These are phyloP conservation scores for Aplysia californica DNA, from an alignment of 1,140 invertebrate genomes.

Conservation along the genomic window DNA sequence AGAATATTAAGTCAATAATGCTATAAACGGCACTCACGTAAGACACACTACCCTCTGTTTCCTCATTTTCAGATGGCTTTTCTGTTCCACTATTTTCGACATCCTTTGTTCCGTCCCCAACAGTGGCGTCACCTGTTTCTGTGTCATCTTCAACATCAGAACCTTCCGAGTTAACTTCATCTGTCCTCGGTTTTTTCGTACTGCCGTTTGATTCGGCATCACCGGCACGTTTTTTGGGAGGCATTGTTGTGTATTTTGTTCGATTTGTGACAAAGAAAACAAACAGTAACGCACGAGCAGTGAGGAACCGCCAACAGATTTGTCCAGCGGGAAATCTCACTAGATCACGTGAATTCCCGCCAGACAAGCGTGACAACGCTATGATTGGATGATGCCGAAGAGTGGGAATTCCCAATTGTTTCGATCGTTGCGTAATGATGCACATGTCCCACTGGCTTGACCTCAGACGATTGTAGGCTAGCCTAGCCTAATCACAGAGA, in stretches of 20 bases:
- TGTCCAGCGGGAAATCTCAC: slow-evolving; percentile 1
- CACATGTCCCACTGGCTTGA: too few species aligned
- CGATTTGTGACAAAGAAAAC: slow-evolving; percentile 8
- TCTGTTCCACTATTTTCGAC: slow-evolving; percentile 6
- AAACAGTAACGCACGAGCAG: background rate
- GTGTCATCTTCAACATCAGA: slow-evolving; percentile 43
- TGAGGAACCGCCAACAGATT: slow-evolving; percentile 21
- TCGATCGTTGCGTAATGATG: too few species aligned
- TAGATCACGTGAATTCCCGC: slow-evolving; percentile 8
- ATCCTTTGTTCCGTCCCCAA: slow-evolving; percentile 39
- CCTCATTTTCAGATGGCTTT: too few species aligned
- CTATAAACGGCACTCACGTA: slow-evolving; percentile 34
- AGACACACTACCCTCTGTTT: slow-evolving; percentile 26
- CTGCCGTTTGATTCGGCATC: slow-evolving; percentile 41
- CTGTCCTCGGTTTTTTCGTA: slow-evolving; percentile 48
- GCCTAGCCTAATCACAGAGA: too few species aligned
- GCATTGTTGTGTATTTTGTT: slow-evolving; percentile 13
- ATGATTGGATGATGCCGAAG: background rate
- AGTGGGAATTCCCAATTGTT: slow-evolving; percentile 4
- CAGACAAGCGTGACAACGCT: background rate
- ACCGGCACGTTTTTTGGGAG: slow-evolving; percentile 48
- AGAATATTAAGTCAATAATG: background rate
- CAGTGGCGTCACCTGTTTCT: slow-evolving; percentile 31
- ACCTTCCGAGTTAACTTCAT: slow-evolving; percentile 42
- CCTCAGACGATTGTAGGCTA: too few species aligned